Base-by-base conservation (phyloP, 2,888 invertebrate genomes). In the Gnatocerus cornutus region DNA sequence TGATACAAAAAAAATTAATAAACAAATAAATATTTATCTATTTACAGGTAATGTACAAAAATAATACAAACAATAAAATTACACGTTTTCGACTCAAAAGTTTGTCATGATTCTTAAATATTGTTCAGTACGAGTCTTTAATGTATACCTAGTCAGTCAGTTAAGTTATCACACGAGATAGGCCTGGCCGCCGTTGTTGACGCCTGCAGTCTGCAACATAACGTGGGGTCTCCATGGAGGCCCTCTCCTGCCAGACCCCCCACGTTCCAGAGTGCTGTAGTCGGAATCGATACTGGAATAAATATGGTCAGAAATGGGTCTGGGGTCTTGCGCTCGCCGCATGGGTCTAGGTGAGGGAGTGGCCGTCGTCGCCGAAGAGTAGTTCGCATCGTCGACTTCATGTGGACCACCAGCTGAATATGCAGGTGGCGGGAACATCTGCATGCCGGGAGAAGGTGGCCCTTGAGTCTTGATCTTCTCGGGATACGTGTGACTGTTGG, bases 261-360 rank as follows among this genome's bases (percentile, higher is more conserved):
- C 91, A 76, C 94, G 90, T 85, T 94, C 94, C 78, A 94, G 88
- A 67, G 93, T 93, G 78, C 93, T 93, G 82, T 94, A 94, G 84
- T 95, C 95, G 69, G 94, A 94, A 85, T 95, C 95, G 85, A 95
- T 95, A 81, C 94, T 94, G 64, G 94, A 94, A 84, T 95, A 95
- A 81, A 95, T 95, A 84, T 95, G 95, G 85, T 95, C 95, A 76
- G 94, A 93, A 73, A 93, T 90, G 56, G 95, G 95, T 79, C 94
- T 87, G 73, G 91, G 89, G 76, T 90, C 89, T 45, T 90, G 90
- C 48, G 86, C 80, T 56, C 85, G 73, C 66, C 85, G 76, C 48
- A 79, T 74, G 13, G 89, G 88, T 76, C 88, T 81, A 0, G 89
- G 89, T 37, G 88, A 89, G 43, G 91, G 91, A 13, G 90, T 91